Conservation (phyloP, 2,113 vertebrate species). For the western clawed frog (Xenopus tropicalis) region DNA sequence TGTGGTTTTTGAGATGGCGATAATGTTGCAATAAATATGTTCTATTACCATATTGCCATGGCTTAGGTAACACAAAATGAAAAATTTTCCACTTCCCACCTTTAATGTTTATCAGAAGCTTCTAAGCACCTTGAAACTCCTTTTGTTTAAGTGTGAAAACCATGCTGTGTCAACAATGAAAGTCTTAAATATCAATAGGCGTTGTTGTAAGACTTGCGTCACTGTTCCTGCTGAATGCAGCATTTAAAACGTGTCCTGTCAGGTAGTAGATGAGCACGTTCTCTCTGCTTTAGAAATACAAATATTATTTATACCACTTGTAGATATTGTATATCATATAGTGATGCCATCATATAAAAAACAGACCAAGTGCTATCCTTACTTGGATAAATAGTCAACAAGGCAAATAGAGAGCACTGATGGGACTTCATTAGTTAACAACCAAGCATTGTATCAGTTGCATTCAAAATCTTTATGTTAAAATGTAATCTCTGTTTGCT, state of each 20-base stretch:
- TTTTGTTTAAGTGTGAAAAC: slow-evolving; percentile 11
- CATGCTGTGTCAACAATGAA: slow-evolving; percentile 10
- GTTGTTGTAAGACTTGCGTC: slow-evolving; percentile 17
- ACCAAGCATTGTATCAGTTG: no score
- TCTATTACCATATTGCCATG: not conserved
- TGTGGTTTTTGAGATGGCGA: not conserved
- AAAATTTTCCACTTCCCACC: not conserved
- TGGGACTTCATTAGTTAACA: no score
- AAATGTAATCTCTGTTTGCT: not conserved
- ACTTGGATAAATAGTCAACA: no score
- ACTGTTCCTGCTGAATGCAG: slow-evolving; percentile 8
- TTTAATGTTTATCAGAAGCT: no score
- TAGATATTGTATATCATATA: no score
- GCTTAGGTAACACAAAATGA: not conserved
- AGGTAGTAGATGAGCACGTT: not conserved
- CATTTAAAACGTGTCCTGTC: not conserved
- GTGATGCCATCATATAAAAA: no score
- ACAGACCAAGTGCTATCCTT: no score
- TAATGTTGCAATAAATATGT: not conserved
- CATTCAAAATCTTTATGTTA: no score
- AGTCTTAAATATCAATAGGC: not conserved
- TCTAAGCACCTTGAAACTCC: not conserved
- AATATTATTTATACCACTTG: not conserved
- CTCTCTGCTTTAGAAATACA: not conserved
- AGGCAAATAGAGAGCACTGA: no score